phyloP scores from a whole-genome alignment of 2,888 invertebrate genomes.

The Perizoma affinitatum region DNA sequence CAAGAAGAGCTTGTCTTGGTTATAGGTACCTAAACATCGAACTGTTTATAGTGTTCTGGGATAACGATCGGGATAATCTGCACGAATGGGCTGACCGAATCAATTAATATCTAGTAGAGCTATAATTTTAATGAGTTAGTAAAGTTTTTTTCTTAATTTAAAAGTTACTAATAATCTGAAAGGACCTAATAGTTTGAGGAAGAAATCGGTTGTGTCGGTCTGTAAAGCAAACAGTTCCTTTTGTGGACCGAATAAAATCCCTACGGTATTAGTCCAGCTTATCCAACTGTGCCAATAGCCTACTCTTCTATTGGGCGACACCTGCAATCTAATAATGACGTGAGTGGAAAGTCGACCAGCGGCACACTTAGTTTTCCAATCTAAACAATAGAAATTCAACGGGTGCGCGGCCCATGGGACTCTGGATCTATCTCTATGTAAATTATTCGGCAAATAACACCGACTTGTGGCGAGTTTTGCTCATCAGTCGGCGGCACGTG shows the following conservation, averaged over 20 bases:
- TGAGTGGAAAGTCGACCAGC: constrained; percentile 75
- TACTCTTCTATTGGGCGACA: constrained; percentile 31
- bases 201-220: too few species aligned
- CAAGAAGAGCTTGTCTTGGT: too few species aligned
- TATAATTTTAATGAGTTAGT: too few species aligned
- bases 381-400: constrained; percentile 84
- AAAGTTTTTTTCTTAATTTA: too few species aligned
- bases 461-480: constrained; percentile 73
- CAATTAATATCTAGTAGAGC: too few species aligned
- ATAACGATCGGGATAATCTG: too few species aligned
- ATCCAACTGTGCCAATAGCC: constrained; percentile 5
- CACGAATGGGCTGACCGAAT: too few species aligned
- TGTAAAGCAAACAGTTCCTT: background rate
- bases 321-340: constrained; percentile 74
- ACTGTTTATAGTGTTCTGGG: too few species aligned
- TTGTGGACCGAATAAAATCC: constrained; percentile 2
- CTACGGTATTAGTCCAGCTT: background rate
- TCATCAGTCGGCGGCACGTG: constrained; percentile 71
- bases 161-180: too few species aligned
- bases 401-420: constrained; percentile 80
- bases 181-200: too few species aligned
- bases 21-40: too few species aligned
- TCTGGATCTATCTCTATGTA: constrained; percentile 81
- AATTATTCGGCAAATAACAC: constrained; percentile 80
- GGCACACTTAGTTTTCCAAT: constrained; percentile 82